Conservation (phyloP, 35 echinoderm and acorn worm genomes). For the Chiridota heheva region DNA sequence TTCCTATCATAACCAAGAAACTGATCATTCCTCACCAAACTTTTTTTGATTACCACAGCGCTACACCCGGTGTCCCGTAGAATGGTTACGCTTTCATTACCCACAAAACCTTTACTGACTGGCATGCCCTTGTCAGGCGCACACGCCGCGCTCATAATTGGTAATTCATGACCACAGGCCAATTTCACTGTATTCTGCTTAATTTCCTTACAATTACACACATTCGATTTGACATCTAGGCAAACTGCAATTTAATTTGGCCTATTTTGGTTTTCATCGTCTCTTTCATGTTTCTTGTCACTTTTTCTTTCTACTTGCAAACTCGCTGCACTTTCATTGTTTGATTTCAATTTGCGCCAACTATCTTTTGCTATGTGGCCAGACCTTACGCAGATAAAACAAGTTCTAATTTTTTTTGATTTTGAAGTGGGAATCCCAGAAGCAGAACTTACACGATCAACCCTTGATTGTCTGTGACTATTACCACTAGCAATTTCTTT, state of each 20-base stretch:
- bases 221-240: too few species aligned
- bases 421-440: too few species aligned
- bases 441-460: too few species aligned
- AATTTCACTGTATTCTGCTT: neutral
- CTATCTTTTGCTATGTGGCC: constrained; percentile 35
- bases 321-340: too few species aligned
- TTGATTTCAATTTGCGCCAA: neutral
- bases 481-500: too few species aligned
- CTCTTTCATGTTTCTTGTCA: too few species aligned
- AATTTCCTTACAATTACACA: constrained; percentile 30
- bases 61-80: neutral
- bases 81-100: neutral
- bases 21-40: constrained; percentile 11
- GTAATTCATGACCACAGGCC: constrained; percentile 32
- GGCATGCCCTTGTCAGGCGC: too few species aligned
- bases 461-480: too few species aligned
- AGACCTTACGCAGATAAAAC: constrained; percentile 17
- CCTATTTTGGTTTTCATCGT: neutral
- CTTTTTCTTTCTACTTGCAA: too few species aligned
- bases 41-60: neutral
- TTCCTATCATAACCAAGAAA: neutral
- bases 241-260: neutral
- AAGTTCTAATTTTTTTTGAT: neutral
- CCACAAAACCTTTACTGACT: neutral
- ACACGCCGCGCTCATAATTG: constrained; percentile 27